A percentile compares a stretch with the other conserved stretches of the same genome.
Conservation (phyloP, 2,797 vertebrate species). For the Rachycentron canadum region DNA sequence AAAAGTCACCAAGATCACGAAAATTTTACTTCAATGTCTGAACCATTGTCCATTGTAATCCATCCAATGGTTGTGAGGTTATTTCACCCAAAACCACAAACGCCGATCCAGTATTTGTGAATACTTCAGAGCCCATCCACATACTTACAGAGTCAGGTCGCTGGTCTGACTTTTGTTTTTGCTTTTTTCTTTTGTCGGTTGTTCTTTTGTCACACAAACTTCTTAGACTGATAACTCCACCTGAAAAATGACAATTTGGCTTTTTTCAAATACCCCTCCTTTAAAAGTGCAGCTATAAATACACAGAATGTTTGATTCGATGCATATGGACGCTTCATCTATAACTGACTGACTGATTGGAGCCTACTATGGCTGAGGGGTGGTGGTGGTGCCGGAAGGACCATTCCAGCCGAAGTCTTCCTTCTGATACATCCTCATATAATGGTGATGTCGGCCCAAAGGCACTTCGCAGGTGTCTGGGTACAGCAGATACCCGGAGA, state of each 20-base stretch:
- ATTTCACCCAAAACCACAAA: background rate
- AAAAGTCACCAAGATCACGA: background rate
- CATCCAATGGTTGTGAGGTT: background rate
- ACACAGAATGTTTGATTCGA: conserved; percentile 60
- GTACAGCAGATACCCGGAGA: conserved; percentile 80
- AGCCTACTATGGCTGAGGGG: background rate
- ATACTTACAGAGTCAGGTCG: background rate
- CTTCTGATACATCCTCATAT: rapidly evolving
- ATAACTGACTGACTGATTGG: conserved; percentile 1
- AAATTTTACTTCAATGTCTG: too few species aligned
- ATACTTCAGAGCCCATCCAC: background rate
- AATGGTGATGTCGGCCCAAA: rapidly evolving
- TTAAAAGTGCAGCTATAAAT: conserved; percentile 47
- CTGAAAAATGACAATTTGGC: background rate
- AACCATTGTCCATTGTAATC: background rate
- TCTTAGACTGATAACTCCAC: background rate
- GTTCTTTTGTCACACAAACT: background rate
- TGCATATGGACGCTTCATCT: conserved; percentile 23
- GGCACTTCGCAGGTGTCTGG: conserved; percentile 76
- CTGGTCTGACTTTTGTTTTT: too few species aligned
- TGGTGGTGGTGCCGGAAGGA: rapidly evolving
- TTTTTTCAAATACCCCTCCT: conserved; percentile 40
- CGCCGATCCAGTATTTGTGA: background rate
- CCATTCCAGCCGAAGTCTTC: conserved; percentile 26
- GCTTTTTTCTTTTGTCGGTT: background rate